A percentile compares a stretch with the other conserved stretches of the same genome.
These are phyloP conservation scores for Streptopelia turtur DNA, from an alignment of 2,797 vertebrate genomes.

Conservation along the genomic window DNA sequence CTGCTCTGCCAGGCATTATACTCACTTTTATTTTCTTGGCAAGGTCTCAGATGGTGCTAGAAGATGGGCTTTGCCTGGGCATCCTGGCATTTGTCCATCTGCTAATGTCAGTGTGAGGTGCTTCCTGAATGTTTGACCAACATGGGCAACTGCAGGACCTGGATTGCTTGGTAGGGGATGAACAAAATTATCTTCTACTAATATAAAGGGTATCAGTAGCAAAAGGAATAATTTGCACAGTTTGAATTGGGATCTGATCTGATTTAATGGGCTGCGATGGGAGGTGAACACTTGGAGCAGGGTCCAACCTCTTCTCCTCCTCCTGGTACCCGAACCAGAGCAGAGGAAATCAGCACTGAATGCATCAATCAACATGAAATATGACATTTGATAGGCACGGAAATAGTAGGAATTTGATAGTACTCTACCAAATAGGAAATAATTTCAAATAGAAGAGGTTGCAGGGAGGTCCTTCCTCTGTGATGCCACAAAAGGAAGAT, in stretches of 20 bases:
- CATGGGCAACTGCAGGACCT: fast-evolving
- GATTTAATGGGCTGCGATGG: neutral
- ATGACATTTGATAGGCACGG: too few species aligned
- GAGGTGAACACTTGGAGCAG: neutral
- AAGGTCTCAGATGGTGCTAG: neutral
- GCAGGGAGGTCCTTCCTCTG: neutral
- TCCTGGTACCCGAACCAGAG: neutral
- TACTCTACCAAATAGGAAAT: neutral
- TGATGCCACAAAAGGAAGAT: neutral
- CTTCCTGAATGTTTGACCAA: neutral
- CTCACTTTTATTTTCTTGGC: neutral
- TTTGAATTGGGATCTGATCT: neutral
- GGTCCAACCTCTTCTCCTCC: neutral
- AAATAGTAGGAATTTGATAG: neutral
- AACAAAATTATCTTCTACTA: neutral
- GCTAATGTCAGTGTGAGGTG: neutral
- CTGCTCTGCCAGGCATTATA: neutral
- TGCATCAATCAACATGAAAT: neutral
- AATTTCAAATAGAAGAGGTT: neutral
- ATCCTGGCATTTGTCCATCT: neutral
- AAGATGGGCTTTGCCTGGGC: neutral
- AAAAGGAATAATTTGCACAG: neutral
- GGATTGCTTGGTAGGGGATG: neutral
- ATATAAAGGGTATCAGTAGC: neutral
- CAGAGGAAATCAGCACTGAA: too few species aligned